A percentile compares a stretch with the other conserved stretches of the same genome.
Evolutionary conservation across 2,888 invertebrate species (phyloP).

Genomic region (Dryobota labecula): DNA sequence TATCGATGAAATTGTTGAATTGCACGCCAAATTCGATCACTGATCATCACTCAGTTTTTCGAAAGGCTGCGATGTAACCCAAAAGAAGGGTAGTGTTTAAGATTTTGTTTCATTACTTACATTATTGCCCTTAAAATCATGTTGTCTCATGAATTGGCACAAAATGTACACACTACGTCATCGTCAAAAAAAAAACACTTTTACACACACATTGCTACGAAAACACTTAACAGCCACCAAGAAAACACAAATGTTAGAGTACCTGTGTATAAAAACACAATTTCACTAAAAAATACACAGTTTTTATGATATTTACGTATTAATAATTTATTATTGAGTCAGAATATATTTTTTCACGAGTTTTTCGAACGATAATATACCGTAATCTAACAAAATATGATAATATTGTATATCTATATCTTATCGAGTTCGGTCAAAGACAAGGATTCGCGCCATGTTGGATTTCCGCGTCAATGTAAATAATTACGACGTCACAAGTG

Average conservation of each 20-base stretch:
- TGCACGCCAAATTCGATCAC: background rate
- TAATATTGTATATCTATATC: slow-evolving; percentile 39
- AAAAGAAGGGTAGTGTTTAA: background rate
- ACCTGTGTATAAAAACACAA: slow-evolving; percentile 1
- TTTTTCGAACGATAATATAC: slow-evolving; percentile 23
- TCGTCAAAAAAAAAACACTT: slow-evolving; percentile 20
- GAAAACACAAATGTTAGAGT: background rate
- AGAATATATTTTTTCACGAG: slow-evolving; percentile 26
- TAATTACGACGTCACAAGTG: slow-evolving; percentile 23
- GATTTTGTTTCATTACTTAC: slow-evolving; percentile 21
- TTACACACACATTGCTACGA: slow-evolving; percentile 4
- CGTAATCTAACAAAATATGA: slow-evolving; percentile 46
- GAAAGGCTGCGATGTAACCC: background rate
- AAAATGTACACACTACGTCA: slow-evolving; percentile 22
- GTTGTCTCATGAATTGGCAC: slow-evolving; percentile 10
- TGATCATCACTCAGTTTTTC: background rate
- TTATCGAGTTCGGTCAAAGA: slow-evolving; percentile 52
- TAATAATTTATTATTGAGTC: slow-evolving; percentile 27
- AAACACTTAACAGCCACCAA: slow-evolving; percentile 8
- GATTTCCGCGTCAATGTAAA: slow-evolving; percentile 23
- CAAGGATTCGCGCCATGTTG: slow-evolving; percentile 54
- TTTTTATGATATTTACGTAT: slow-evolving; percentile 16
- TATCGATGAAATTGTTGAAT: too few relatives aligned
- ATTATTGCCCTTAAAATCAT: slow-evolving; percentile 45
- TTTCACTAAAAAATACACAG: background rate